phyloP scores from a whole-genome alignment of 2,797 vertebrate species.

The Anniella stebbinsi region DNA sequence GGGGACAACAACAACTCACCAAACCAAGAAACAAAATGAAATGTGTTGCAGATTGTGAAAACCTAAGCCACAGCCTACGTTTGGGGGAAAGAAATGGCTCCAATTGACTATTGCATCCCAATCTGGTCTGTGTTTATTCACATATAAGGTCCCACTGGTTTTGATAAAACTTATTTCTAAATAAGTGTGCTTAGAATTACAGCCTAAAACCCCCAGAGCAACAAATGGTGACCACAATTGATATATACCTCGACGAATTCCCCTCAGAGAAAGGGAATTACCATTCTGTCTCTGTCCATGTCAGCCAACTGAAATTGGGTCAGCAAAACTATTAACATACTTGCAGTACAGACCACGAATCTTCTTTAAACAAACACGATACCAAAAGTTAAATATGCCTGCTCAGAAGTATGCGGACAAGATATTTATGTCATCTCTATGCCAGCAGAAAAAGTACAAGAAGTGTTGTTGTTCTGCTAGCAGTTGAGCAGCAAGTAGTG shows the following conservation, averaged over 20 bases:
- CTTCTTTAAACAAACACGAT: not conserved
- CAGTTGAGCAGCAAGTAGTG: not conserved
- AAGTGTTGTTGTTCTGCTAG: not conserved
- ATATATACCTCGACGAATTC: not conserved
- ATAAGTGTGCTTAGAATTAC: not conserved
- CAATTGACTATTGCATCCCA: not conserved
- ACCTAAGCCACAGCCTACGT: not conserved
- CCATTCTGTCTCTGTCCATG: not conserved
- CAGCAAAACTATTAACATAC: not conserved
- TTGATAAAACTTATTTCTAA: not conserved
- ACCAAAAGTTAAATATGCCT: not conserved
- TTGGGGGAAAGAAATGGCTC: not conserved
- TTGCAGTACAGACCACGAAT: not conserved
- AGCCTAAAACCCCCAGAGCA: not conserved
- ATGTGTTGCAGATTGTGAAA: not conserved
- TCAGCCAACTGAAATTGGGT: not conserved
- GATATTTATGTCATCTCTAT: not conserved
- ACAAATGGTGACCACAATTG: not conserved
- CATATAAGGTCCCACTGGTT: not conserved
- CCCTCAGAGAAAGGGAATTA: not conserved
- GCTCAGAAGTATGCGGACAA: not conserved
- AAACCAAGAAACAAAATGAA: not conserved
- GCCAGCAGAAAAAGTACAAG: not conserved
- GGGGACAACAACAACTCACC: not conserved
- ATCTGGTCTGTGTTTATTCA: not conserved